These are phyloP conservation scores for Archocentrus centrarchus DNA, from an alignment of 2,113 vertebrate species.

Conservation along the genomic window DNA sequence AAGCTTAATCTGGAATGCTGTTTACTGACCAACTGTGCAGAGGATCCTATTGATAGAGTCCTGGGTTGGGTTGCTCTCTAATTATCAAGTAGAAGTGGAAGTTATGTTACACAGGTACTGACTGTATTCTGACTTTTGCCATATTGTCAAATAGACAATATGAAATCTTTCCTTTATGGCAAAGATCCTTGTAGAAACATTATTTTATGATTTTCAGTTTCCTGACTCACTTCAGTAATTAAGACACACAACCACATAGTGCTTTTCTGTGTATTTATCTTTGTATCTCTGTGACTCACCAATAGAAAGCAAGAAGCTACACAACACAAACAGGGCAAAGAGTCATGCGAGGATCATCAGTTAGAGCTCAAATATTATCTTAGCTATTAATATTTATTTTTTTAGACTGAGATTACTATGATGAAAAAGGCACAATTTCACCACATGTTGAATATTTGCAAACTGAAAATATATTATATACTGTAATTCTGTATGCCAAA, in stretches of 20 bases:
- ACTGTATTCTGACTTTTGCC: background rate
- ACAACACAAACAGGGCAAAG: background rate
- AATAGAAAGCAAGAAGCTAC: background rate
- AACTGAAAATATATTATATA: background rate
- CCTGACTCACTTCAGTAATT: background rate
- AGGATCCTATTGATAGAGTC: constrained; percentile 56
- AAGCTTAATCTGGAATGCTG: constrained; percentile 67
- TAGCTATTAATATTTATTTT: background rate
- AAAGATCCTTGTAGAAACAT: background rate
- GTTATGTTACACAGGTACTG: constrained; percentile 27
- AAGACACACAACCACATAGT: background rate
- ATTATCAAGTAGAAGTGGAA: constrained; percentile 56
- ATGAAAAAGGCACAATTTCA: background rate
- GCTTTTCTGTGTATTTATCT: background rate
- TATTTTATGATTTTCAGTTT: background rate
- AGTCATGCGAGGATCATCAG: background rate
- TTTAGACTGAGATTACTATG: background rate
- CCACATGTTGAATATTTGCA: background rate
- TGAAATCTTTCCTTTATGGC: background rate
- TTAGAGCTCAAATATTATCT: background rate
- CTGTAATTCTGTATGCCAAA: background rate
- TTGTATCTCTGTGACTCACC: constrained; percentile 6
- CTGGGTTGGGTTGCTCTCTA: constrained; percentile 64
- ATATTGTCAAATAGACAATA: background rate
- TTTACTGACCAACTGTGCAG: constrained; percentile 66